These are phyloP conservation scores for Passer montanus DNA, from an alignment of 2,113 vertebrate species.

Conservation along the genomic window DNA sequence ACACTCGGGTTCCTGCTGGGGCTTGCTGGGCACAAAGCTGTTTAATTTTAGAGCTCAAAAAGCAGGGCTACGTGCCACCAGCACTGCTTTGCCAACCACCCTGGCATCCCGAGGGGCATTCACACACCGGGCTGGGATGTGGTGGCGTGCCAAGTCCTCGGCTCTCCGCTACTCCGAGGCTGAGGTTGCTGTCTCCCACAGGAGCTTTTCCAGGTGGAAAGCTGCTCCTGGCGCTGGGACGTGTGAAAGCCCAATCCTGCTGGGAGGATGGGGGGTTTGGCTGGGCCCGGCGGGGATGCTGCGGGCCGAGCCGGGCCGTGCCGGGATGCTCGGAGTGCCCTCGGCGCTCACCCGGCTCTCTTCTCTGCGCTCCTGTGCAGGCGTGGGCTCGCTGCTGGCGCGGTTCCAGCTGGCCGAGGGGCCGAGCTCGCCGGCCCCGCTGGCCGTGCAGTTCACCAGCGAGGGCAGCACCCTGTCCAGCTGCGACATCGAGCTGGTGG, in stretches of 20 bases:
- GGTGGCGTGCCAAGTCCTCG: background rate
- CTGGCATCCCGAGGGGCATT: background rate
- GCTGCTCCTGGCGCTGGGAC: fast-evolving
- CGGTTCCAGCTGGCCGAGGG: constrained; percentile 92
- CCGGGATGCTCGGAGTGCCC: fast-evolving
- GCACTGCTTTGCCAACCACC: fast-evolving
- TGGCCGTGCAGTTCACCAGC: constrained; percentile 96
- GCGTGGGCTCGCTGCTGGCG: constrained; percentile 92
- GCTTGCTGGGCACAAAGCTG: background rate
- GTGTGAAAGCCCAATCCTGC: background rate
- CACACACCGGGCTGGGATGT: fast-evolving
- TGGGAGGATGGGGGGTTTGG: background rate
- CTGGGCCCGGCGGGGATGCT: fast-evolving
- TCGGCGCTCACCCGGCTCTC: background rate
- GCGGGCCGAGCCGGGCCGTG: background rate
- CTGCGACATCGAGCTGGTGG: constrained; percentile 93
- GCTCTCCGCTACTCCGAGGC: fast-evolving
- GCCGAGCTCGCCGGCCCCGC: constrained; percentile 89
- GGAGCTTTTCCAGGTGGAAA: fast-evolving
- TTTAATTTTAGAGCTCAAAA: background rate
- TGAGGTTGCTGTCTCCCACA: fast-evolving
- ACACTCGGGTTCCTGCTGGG: background rate
- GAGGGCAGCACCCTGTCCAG: constrained; percentile 95
- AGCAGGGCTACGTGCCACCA: fast-evolving
- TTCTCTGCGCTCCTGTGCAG: constrained; percentile 49